These are phyloP conservation scores for Tenthredo livida DNA, from an alignment of 2,888 invertebrate genomes.

Conservation along the genomic window DNA sequence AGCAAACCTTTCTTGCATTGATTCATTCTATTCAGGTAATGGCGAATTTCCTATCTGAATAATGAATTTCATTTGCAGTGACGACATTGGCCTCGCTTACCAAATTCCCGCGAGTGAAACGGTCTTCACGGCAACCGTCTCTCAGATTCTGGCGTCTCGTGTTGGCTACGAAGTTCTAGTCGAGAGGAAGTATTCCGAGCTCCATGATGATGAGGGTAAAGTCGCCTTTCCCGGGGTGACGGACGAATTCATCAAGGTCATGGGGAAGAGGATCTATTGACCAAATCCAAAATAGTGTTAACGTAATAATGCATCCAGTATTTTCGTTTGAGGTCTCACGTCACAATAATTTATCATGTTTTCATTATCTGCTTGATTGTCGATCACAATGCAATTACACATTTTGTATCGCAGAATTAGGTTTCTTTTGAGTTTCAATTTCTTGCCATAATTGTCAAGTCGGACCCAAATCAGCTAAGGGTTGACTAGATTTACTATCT, in stretches of 20 bases:
- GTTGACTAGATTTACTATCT: no score
- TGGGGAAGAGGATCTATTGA: conserved; percentile 58
- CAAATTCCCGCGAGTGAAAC: conserved; percentile 64
- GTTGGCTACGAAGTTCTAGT: conserved; percentile 63
- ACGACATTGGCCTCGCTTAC: conserved; percentile 64
- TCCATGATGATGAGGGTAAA: conserved; percentile 62
- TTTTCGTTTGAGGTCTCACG: not conserved
- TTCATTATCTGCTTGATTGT: not conserved
- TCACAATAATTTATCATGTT: not conserved
- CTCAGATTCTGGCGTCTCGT: conserved; percentile 65
- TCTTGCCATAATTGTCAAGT: no score
- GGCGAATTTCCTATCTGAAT: not conserved
- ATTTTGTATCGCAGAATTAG: not conserved
- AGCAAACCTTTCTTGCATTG: not conserved
- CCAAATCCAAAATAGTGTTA: not conserved
- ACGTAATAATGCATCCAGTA: not conserved
- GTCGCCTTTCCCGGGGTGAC: conserved; percentile 62
- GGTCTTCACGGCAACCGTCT: conserved; percentile 63
- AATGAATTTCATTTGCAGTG: conserved; percentile 57
- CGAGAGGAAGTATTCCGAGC: conserved; percentile 58
- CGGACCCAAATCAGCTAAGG: no score
- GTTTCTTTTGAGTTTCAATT: no score
- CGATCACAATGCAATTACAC: not conserved
- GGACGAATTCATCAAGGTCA: conserved; percentile 62
- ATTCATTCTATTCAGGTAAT: not conserved